Base-by-base conservation (phyloP, 1,140 invertebrate species). In the Trichonephila inaurata region DNA sequence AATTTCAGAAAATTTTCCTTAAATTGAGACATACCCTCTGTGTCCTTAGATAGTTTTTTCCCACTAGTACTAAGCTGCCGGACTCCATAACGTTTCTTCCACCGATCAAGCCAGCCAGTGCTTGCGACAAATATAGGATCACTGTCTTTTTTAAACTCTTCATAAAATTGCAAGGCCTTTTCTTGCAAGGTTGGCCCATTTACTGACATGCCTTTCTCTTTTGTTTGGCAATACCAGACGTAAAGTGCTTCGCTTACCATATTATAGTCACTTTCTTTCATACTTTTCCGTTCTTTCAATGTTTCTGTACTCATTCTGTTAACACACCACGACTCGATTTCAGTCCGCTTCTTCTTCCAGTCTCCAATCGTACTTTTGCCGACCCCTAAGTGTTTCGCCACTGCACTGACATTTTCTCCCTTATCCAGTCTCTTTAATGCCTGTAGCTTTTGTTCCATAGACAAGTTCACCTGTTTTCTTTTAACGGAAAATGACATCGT, bases 291-390 rank as follows among this genome's bases (percentile, higher is more conserved):
- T 77, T 40, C 28, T 77, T 77, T 77, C 28, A 77, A 77, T 77
- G 72, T 64, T 64, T 77, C 12, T 77, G 28, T 77, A n/a, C 69
- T n/a, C 69, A 77, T 77, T 77, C 16, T 77, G 12, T 77, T 33
- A 77, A 77, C 69, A 77, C 7, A 83, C 82, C 82, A 83, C 8
- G 82, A 58, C 82, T 83, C 5, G 82, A 83, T 83, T 83, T 83
- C 44, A 4, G 14, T n/a, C 82, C 18, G 18, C 1, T 77, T 33
- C 82, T 58, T 60, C 10, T 83, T 83, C 21, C 21, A 58, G 51
- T 85, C 18, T 58, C 44, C 82, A 51, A 58, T 8, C 19, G 44
- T 60, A 85, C 82, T n/a, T 85, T 58, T 85, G 44, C 40, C 51
- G 44, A 51, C 82, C n/a, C 3, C 51, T 10, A 58, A 58, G 16